Evolutionary conservation across 2,113 vertebrate genomes (phyloP).

Genomic region (Passer montanus): DNA sequence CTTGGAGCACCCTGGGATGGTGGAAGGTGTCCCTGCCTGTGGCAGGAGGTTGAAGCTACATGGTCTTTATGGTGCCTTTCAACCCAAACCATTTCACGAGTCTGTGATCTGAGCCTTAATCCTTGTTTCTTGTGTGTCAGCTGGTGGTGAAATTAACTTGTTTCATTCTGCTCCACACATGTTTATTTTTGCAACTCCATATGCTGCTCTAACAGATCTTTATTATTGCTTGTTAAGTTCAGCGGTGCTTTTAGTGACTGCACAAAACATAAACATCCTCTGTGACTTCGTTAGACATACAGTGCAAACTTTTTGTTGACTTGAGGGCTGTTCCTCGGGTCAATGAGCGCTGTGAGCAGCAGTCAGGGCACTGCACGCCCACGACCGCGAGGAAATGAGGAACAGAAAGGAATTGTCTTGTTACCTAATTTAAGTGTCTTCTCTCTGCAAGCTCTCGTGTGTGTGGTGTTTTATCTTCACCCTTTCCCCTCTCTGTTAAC

Average conservation of each 20-base stretch:
- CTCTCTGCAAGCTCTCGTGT: neutral
- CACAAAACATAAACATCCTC: conserved; percentile 26
- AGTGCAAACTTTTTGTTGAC: neutral
- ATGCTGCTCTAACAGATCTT: conserved; percentile 5
- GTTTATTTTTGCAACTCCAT: conserved; percentile 47
- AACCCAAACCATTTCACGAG: neutral
- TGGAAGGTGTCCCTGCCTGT: neutral
- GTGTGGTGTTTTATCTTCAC: neutral
- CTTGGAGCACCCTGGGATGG: neutral
- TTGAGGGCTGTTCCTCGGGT: neutral
- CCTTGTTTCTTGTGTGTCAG: neutral
- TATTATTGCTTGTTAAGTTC: conserved; percentile 14
- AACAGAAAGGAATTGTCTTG: neutral
- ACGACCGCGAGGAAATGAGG: neutral
- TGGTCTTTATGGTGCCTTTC: neutral
- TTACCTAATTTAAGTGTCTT: neutral
- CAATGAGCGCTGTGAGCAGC: neutral
- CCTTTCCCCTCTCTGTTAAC: neutral
- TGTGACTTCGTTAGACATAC: neutral
- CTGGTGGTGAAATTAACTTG: neutral
- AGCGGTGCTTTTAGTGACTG: neutral
- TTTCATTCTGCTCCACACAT: neutral
- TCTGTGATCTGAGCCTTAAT: neutral
- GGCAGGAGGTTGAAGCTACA: neutral
- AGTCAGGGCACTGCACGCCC: neutral